Base-by-base conservation (phyloP, 2,888 invertebrate genomes). In the Cinara cedri region DNA sequence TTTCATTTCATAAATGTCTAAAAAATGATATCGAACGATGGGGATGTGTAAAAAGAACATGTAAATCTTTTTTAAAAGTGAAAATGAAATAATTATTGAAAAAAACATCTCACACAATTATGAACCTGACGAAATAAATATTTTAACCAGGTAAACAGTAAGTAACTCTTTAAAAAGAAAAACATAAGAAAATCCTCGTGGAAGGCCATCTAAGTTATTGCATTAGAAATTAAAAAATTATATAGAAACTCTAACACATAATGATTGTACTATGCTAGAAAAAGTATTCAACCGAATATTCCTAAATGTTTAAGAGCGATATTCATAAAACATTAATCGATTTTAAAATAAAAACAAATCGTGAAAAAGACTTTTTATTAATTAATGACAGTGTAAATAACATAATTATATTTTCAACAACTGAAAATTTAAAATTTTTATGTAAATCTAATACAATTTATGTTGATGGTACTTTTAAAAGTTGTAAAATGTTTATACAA, bases 401-500 rank as follows among this genome's bases (percentile, higher is more conserved):
- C 42, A 68, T 65, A 44, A 42, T 78, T 24, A 70, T 80, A 16
- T 70, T 70, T 60, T 42, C 54, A 46, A 70, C 54, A 19, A n/a
- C 19, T 49, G 34, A 16, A 65, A 76, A 76, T 75, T 55, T 75
- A 26, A 51, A 63, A 24, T 74, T 54, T 75, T 65, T 75, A 21
- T 63, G 75, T 65, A 54, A 63, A 62, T 49, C 19, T 65, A 54
- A 63, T 34, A 21, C 65, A 26, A 65, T 75, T 24, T 75, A 72
- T 81, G 65, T 82, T n/a, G n/a, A n/a, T n/a, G n/a, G n/a, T n/a
- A n/a, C n/a, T n/a, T n/a, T n/a, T n/a, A n/a, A n/a, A n/a, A n/a
- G n/a, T n/a, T n/a, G n/a, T n/a, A n/a, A n/a, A n/a, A n/a, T n/a
- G n/a, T n/a, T 81, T 26, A 81, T 72, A 26, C 82, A 82, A 54